Conservation (phyloP, 2,888 invertebrate species). For the Ophion costatus region DNA sequence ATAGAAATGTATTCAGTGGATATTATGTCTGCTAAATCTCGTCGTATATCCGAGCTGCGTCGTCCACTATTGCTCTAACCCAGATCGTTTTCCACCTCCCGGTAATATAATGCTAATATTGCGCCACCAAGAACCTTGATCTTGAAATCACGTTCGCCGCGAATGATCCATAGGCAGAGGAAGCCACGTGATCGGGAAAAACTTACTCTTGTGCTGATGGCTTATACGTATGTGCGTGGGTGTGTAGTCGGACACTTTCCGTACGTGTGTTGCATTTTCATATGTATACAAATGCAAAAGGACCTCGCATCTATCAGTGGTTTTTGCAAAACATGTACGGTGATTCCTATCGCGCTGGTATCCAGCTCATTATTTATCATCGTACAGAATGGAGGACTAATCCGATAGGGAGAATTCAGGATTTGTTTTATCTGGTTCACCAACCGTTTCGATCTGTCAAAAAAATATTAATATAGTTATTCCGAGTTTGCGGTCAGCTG, state of each 20-base stretch:
- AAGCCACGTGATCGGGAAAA: conserved; percentile 17
- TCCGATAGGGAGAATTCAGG: neutral
- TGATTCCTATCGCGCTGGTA: neutral
- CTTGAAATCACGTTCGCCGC: conserved; percentile 70
- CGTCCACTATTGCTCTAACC: conserved; percentile 68
- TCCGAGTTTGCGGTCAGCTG: neutral
- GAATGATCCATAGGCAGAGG: conserved; percentile 51
- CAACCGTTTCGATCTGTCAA: neutral
- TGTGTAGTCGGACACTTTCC: no score
- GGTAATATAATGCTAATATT: conserved; percentile 73
- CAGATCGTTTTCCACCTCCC: conserved; percentile 73
- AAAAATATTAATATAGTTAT: conserved; percentile 25
- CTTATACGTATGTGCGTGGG: neutral
- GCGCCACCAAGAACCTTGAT: conserved; percentile 72
- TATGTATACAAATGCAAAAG: neutral
- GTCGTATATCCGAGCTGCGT: conserved; percentile 5
- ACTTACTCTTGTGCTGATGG: neutral
- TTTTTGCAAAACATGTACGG: neutral
- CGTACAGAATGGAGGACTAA: neutral
- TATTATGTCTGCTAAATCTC: conserved; percentile 5
- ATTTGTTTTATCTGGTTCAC: conserved; percentile 3
- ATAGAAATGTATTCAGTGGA: conserved; percentile 45
- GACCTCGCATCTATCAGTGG: neutral
- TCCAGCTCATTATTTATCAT: conserved; percentile 11
- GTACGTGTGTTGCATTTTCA: neutral